Evolutionary conservation across 2,888 invertebrate genomes (phyloP), one percentile per base, ranked within the genome.

Genomic region (Ecdyonurus torrentis): DNA sequence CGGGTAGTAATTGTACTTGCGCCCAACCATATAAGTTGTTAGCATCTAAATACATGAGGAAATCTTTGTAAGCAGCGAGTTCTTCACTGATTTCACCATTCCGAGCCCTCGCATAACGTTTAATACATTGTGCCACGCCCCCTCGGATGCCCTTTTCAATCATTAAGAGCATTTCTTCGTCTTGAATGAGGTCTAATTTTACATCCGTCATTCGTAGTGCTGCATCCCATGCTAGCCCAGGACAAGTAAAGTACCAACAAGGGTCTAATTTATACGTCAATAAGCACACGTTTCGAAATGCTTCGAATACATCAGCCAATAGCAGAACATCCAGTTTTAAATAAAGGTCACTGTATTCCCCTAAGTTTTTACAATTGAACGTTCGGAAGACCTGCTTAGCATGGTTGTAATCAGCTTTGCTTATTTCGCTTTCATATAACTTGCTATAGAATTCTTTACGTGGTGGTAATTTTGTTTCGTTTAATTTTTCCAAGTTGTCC

Each of bases 171-270:
- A n/a, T n/a, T n/a, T n/a, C n/a, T n/a, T n/a, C n/a, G n/a, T n/a
- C n/a, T n/a, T n/a, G n/a, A 64, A 65, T n/a, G n/a, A n/a, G n/a
- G n/a, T n/a, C 64, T 69, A 67, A 52, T 72, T 62, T 66, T 73
- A 71, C 25, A 70, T 60, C 61, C 70, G 23, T 69, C 70, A 72
- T 63, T 71, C 69, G 19, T 71, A 74, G 64, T 71, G 72, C 71
- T 0, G 71, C 70, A 66, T 72, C 72, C 67, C 68, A 73, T 20
- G 71, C 65, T 23, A 72, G 66, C 1, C 71, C 71, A 1, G 72
- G 72, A 10, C 68, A 63, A 23, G 72, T 72, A 64, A n/a, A n/a
- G n/a, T n/a, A n/a, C n/a, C n/a, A n/a, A n/a, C n/a, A n/a, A n/a
- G n/a, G n/a, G n/a, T n/a, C 68, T 72, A 67, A 72, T 74, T 59